A percentile compares a stretch with the other conserved stretches of the same genome.
These are phyloP conservation scores for Ips typographus DNA, from an alignment of 1,140 invertebrate species.

Conservation along the genomic window DNA sequence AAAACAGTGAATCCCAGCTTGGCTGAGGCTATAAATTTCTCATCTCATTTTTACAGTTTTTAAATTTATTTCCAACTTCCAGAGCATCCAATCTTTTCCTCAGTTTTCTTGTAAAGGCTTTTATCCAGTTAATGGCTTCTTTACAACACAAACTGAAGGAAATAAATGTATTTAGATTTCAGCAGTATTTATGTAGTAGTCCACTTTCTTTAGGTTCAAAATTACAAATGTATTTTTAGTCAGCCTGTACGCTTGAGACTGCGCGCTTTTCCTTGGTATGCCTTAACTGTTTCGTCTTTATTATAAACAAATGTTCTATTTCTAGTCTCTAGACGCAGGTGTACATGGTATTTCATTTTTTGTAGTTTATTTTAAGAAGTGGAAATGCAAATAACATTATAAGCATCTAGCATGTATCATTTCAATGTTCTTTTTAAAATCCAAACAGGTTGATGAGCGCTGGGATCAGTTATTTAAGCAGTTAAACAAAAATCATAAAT, in stretches of 20 bases:
- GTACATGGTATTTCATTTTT: constrained; percentile 28
- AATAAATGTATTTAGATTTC: constrained; percentile 23
- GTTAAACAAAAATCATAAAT: too few relatives aligned
- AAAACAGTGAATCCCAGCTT: constrained; percentile 27
- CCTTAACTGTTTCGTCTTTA: constrained; percentile 24
- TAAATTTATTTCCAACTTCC: not conserved
- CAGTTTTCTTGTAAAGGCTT: not conserved
- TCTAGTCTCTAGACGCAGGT: constrained; percentile 14
- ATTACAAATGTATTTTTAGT: constrained; percentile 20
- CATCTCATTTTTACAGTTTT: constrained; percentile 3
- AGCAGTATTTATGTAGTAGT: constrained; percentile 16
- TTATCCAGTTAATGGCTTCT: not conserved
- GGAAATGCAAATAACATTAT: not conserved
- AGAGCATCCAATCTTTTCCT: not conserved
- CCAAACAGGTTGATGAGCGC: too few relatives aligned
- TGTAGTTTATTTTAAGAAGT: constrained; percentile 24
- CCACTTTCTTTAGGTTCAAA: constrained; percentile 24
- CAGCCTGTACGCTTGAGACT: constrained; percentile 10
- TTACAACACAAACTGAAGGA: not conserved
- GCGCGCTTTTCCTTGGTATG: constrained; percentile 6
- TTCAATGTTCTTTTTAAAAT: not conserved
- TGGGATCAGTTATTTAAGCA: too few relatives aligned
- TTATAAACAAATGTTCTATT: constrained; percentile 26
- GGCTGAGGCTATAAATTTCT: constrained; percentile 17
- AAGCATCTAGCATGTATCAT: not conserved